Evolutionary conservation across 2,888 invertebrate species (phyloP), one percentile per base, ranked within the genome.

Genomic region (Lepas anatifera): DNA sequence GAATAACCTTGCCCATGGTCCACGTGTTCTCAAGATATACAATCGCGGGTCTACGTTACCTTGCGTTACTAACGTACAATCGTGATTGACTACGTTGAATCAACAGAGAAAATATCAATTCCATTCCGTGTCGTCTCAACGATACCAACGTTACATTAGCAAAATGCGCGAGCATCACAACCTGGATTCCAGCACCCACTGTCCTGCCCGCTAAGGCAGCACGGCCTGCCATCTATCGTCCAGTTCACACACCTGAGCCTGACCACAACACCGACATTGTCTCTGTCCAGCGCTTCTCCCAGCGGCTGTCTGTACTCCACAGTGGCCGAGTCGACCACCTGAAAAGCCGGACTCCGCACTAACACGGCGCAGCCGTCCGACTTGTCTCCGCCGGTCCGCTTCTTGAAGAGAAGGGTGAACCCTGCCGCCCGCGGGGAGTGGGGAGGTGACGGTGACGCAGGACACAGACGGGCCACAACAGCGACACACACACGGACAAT

Each of bases 351-450:
- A 13, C 80, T 78, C 75, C 87, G 89, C 79, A 87, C 96, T 77
- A 92, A 89, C 58, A 95, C 89, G 0, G 95, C 93, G 79, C 96
- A 92, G 0, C 98, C 98, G 80, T 99, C 98, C 16, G 82, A 82
- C 75, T 90, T 86, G 46, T 81, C 81, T 4, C 2, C 0, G 0
- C 90, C 89, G 0, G 94, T 94, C 77, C 92, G 86, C 79, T 89
- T 89, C 80, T 95, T 93, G 78, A 85, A 96, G 6, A 91, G 78
- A 6, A 66, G 22, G 25, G 13, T 6, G 25, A 66, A 13, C 16
- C 66, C 66, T 66, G 41, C 25, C 16, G 25, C n/a, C n/a, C 7
- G 10, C 8, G 18, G 32, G 6, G 32, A 3, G 7, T 6, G 16
- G 22, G 11, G 22, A 4, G 3, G 22, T 8, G 22, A n/a, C 35